Evolutionary conservation across 1,140 invertebrate species (phyloP), one percentile per base, ranked within the genome.

Genomic region (Bombus breviceps): DNA sequence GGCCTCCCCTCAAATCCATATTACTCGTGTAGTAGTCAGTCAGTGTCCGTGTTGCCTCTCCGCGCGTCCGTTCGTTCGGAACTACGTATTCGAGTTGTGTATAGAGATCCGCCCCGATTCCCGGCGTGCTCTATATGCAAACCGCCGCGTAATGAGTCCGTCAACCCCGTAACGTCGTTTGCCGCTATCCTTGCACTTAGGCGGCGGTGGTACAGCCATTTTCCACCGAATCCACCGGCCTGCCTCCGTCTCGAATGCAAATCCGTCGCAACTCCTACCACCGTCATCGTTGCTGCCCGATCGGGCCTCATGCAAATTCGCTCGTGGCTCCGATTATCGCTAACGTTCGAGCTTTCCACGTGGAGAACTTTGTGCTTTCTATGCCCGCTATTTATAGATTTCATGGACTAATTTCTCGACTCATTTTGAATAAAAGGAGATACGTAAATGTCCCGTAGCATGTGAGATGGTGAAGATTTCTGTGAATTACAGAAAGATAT

Each of bases 81-180:
- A 83, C 76, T 82, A 80, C 72, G 81, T 90, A 91, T 91, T 90
- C 79, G 78, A 85, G 76, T 85, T 84, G 90, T 86, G 87, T 88
- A 90, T 90, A 89, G 89, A 89, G 88, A 89, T 66, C 59, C 81
- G 76, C 74, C 78, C 82, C 83, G 69, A 79, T 89, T 59, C 39
- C 59, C 75, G 75, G 79, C 88, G 89, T 89, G 92, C 80, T 94
- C 92, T 94, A 94, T 94, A 94, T 95, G 94, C 94, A 95, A 95
- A 95, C 93, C 92, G 92, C 85, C 86, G 83, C 91, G 92, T 95
- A 95, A 95, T 94, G 95, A 95, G 95, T 95, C 94, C 94, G 93
- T 95, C 94, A 94, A 95, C 94, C 94, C 93, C 91, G 92, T 94
- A 94, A 94, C 93, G 91, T 94, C 93, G 92, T 95, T 95, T 94